Evolutionary conservation across 2,888 invertebrate genomes (phyloP).

Genomic region (Brachyptera putata): DNA sequence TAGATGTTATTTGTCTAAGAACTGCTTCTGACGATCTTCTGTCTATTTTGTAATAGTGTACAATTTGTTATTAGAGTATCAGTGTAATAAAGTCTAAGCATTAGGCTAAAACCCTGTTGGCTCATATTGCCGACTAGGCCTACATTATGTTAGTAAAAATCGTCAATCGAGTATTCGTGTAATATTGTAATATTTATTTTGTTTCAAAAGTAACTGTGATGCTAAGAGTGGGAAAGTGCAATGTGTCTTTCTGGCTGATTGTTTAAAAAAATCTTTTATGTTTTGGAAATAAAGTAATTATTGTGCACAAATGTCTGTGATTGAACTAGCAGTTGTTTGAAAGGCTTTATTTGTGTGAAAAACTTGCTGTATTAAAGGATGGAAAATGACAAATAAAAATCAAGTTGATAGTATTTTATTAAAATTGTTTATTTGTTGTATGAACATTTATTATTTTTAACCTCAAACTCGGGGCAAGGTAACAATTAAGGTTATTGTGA

Average conservation of each 20-base stretch:
- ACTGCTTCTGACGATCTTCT: too few relatives aligned
- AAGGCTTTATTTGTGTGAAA: not conserved
- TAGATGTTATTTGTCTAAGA: too few relatives aligned
- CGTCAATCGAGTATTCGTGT: not conserved
- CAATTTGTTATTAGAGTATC: too few relatives aligned
- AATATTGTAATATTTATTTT: constrained; percentile 12
- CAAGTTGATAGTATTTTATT: constrained; percentile 29
- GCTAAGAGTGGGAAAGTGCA: constrained; percentile 28
- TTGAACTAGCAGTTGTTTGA: constrained; percentile 12
- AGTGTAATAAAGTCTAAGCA: too few relatives aligned
- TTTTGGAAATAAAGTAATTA: constrained; percentile 1
- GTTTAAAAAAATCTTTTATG: not conserved
- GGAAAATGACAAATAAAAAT: not conserved
- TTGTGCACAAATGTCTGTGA: constrained; percentile 14
- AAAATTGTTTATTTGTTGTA: not conserved
- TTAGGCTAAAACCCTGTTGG: too few relatives aligned
- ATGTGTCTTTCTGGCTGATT: constrained; percentile 23
- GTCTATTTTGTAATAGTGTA: not conserved
- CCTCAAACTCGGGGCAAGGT: too few relatives aligned
- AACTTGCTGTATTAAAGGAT: not conserved
- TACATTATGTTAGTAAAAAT: too few relatives aligned
- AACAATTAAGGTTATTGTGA: too few relatives aligned
- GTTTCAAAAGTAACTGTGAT: constrained; percentile 22
- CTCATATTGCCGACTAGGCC: too few relatives aligned
- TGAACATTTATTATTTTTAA: too few relatives aligned